Conservation (phyloP, 2,888 invertebrate species). For the Caenorhabditis sp. region DNA sequence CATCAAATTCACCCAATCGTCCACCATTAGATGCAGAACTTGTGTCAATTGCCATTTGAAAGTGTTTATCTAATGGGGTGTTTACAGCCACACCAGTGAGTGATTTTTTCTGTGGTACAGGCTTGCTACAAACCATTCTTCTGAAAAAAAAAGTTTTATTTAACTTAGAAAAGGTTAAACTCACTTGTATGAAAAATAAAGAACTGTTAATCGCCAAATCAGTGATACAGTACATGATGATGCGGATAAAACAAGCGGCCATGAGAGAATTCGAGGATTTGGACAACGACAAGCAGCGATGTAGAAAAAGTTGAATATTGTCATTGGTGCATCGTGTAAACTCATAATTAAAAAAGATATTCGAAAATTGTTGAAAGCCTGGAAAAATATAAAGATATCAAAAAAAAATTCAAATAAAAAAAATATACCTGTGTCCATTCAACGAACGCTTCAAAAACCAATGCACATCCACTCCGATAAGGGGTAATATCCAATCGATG, state of each 20-base stretch:
- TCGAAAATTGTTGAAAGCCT: constrained; percentile 71
- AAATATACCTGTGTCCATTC: constrained; percentile 64
- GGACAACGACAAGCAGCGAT: constrained; percentile 68
- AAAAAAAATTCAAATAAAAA: not conserved
- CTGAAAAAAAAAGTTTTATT: constrained; percentile 13
- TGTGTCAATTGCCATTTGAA: constrained; percentile 50
- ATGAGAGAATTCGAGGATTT: constrained; percentile 61
- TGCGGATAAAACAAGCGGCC: constrained; percentile 66
- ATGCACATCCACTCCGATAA: constrained; percentile 66
- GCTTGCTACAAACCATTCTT: constrained; percentile 54
- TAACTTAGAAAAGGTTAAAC: constrained; percentile 1
- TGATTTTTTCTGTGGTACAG: constrained; percentile 13
- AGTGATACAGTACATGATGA: constrained; percentile 56
- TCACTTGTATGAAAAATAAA: constrained; percentile 67
- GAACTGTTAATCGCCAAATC: constrained; percentile 67
- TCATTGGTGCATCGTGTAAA: constrained; percentile 69
- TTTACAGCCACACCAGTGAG: constrained; percentile 41
- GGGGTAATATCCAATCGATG: constrained; percentile 66
- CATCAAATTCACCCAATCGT: constrained; percentile 65
- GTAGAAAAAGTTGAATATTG: constrained; percentile 69
- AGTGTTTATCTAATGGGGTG: constrained; percentile 53
- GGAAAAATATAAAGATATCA: constrained; percentile 4
- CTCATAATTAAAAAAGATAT: constrained; percentile 69
- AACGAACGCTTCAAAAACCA: constrained; percentile 66
- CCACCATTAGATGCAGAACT: constrained; percentile 42